Evolutionary conservation across 37 sponge, comb jelly and placozoan species (phyloP).

Genomic region (Petrosia ficiformis): DNA sequence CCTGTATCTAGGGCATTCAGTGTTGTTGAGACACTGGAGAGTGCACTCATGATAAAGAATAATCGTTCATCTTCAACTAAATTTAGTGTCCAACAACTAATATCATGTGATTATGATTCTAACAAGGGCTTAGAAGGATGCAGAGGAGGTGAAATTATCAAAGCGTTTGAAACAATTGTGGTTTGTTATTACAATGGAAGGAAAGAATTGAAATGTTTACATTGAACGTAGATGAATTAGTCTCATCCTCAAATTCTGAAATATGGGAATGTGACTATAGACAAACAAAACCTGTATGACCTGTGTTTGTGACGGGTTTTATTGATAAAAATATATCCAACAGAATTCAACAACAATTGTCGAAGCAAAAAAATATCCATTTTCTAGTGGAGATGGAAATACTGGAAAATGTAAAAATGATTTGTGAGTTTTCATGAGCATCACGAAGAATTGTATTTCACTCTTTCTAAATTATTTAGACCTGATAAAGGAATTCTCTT

Average conservation of each 20-base stretch:
- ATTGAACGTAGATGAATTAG: too few relatives aligned
- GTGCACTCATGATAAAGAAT: conserved; percentile 44
- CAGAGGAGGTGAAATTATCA: conserved; percentile 36
- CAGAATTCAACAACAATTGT: too few relatives aligned
- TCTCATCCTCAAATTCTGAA: too few relatives aligned
- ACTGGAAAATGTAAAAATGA: conserved; percentile 6
- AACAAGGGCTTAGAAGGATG: conserved; percentile 45
- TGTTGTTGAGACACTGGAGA: conserved; percentile 76
- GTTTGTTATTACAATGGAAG: too few relatives aligned
- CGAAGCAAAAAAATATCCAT: conserved; percentile 55
- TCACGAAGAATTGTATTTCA: background rate
- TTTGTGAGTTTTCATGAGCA: conserved; percentile 17
- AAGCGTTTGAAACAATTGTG: conserved; percentile 27
- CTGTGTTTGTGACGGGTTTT: too few relatives aligned
- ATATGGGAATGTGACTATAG: too few relatives aligned
- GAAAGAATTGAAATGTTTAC: too few relatives aligned
- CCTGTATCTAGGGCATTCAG: conserved; percentile 74
- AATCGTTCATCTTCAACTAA: background rate
- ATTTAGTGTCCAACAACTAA: conserved; percentile 77
- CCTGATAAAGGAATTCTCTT: conserved; percentile 35
- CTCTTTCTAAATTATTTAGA: conserved; percentile 4
- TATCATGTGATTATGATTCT: conserved; percentile 65
- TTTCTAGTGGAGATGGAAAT: conserved; percentile 51
- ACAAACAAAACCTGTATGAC: too few relatives aligned
- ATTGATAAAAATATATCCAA: too few relatives aligned